These are phyloP conservation scores for Rhinophrynus dorsalis DNA, from an alignment of 2,797 vertebrate genomes.

Conservation along the genomic window DNA sequence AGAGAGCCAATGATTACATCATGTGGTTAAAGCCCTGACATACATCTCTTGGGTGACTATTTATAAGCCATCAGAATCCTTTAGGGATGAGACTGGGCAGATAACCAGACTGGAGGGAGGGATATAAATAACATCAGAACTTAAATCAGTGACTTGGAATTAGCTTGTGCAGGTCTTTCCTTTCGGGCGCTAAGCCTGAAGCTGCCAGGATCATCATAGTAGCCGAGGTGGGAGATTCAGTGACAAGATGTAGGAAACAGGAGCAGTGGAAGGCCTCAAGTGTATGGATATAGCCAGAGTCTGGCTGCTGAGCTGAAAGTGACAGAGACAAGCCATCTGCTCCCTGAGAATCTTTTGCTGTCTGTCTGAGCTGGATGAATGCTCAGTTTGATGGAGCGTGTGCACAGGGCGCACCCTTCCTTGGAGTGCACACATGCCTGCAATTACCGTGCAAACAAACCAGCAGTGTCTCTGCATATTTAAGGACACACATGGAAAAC, in stretches of 20 bases:
- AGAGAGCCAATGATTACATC: slow-evolving; percentile 39
- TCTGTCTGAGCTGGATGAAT: background rate
- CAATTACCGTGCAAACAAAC: too few species aligned
- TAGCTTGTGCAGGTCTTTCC: slow-evolving; percentile 41
- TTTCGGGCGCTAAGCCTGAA: slow-evolving; percentile 34
- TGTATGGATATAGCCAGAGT: slow-evolving; percentile 28
- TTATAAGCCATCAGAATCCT: slow-evolving; percentile 36
- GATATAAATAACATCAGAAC: slow-evolving; percentile 15
- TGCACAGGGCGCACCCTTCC: background rate
- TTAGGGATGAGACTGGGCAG: slow-evolving; percentile 37
- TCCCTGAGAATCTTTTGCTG: slow-evolving; percentile 2
- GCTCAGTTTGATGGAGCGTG: slow-evolving; percentile 13
- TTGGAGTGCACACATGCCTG: background rate
- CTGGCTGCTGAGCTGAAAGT: slow-evolving; percentile 29
- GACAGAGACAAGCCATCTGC: slow-evolving; percentile 41
- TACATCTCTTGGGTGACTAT: slow-evolving; percentile 42
- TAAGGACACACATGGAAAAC: too few species aligned
- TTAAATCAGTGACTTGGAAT: slow-evolving; percentile 31
- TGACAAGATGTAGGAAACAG: slow-evolving; percentile 24
- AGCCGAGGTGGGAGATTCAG: slow-evolving; percentile 17
- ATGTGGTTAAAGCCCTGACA: slow-evolving; percentile 29
- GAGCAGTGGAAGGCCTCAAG: slow-evolving; percentile 9
- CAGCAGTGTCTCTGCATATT: too few species aligned
- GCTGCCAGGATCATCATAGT: slow-evolving; percentile 30
- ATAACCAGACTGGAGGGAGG: slow-evolving; percentile 33